Base-by-base conservation (phyloP, 1,140 invertebrate species). In the Trypoxylus dichotomus region DNA sequence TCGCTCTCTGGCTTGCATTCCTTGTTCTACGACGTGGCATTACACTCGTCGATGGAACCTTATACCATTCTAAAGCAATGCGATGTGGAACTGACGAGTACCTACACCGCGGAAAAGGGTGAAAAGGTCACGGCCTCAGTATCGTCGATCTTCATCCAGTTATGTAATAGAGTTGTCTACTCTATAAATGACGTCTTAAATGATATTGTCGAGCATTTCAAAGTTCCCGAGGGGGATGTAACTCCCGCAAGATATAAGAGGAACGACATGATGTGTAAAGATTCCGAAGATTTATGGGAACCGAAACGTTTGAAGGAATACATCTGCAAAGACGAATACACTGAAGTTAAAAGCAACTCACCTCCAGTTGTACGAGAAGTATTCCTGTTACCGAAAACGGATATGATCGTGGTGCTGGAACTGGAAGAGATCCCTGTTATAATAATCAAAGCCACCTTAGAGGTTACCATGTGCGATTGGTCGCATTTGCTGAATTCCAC, bases 81-180 rank as follows among this genome's bases (percentile, higher is more conserved):
- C 84, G 93, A 94, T 81, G 84, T 94, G 15, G 93, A 94, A 84
- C 90, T 94, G 80, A 90, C 90, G 7, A 90, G 89, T 80, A 89
- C 87, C 71, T 90, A 91, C 77, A 90, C 90, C 77, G 88, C 88
- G 1, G 92, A 93, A 79, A 90, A 91, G 82, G 90, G 91, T 60
- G 86, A 92, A 41, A 90, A 90, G 82, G 87, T 93, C 24, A 87
- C 87, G 15, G 81, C 90, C 77, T 88, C 88, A 10, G 86, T 93
- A 3, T 93, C 92, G 75, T 86, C 91, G 8, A 86, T 96, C 19
- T 90, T 94, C 83, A 80, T 95, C 11, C 91, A 94, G 83, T 83
- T 96, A 0, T 94, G 93, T 25, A 89, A 92, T n/a, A 91, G 91
- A 58, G 92, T 93, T 7, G 89, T 95, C 1, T 92, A 92, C 79